Percentiles rank a stretch among this genome's conserved stretches.
phyloP scores from a whole-genome alignment of 2,888 invertebrate genomes.

The Tetragonula carbonaria region DNA sequence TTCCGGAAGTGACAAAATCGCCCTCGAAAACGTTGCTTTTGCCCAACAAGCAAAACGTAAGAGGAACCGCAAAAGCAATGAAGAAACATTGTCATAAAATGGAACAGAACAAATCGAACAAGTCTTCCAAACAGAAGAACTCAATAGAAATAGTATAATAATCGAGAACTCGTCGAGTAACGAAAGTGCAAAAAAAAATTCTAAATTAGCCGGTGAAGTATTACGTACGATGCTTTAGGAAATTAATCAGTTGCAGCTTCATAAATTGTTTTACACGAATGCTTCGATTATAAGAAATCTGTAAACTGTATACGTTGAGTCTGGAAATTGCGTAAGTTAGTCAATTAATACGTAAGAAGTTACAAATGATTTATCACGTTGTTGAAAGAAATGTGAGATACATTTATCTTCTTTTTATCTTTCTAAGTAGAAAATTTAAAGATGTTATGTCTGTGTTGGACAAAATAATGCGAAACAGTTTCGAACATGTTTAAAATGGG shows the following conservation, averaged over 20 bases:
- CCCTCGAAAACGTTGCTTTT: conserved; percentile 51
- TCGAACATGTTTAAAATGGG: not conserved
- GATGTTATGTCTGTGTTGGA: not conserved
- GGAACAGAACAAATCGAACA: conserved; percentile 70
- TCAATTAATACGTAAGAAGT: not conserved
- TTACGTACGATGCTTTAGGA: not conserved
- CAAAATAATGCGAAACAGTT: conserved; percentile 2
- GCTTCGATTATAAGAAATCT: conserved; percentile 1
- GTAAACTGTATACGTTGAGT: not conserved
- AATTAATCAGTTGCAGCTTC: conserved; percentile 10
- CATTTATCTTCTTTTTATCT: not conserved
- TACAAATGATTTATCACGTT: not conserved
- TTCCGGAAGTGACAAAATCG: conserved; percentile 36
- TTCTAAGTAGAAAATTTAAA: conserved; percentile 7
- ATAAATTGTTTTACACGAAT: conserved; percentile 11
- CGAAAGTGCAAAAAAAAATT: conserved; percentile 34
- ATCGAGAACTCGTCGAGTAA: conserved; percentile 23
- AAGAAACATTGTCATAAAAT: conserved; percentile 64
- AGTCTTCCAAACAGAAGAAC: conserved; percentile 68
- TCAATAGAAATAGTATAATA: conserved; percentile 44
- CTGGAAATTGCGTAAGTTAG: conserved; percentile 20
- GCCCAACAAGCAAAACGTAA: conserved; percentile 70
- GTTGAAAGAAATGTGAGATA: not conserved
- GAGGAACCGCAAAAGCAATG: conserved; percentile 57
- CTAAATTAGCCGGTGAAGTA: conserved; percentile 15